These are phyloP conservation scores for Matsumyia berberina DNA, from an alignment of 2,888 invertebrate genomes.

Conservation along the genomic window DNA sequence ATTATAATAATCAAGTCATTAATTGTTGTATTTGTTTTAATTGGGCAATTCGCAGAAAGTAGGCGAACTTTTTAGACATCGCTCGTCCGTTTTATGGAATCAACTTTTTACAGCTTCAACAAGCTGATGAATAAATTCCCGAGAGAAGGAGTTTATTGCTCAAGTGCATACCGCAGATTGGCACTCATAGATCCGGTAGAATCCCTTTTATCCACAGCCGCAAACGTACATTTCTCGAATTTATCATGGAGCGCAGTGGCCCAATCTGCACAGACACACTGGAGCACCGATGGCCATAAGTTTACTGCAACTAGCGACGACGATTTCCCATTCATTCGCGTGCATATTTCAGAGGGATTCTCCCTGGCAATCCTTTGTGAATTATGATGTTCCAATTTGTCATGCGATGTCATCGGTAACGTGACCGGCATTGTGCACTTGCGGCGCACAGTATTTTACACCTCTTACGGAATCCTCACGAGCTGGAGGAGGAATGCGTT, in stretches of 20 bases:
- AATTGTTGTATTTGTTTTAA: conserved; percentile 44
- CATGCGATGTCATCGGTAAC: conserved; percentile 20
- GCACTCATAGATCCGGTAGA: neutral
- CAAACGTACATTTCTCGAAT: neutral
- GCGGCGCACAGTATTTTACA: conserved; percentile 11
- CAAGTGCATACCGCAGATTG: neutral
- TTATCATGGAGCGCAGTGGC: neutral
- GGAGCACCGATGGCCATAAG: neutral
- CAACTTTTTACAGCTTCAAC: neutral
- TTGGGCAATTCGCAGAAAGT: conserved; percentile 36
- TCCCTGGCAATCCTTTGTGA: conserved; percentile 21
- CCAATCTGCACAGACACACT: neutral
- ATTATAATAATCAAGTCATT: conserved; percentile 52
- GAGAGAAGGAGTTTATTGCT: neutral
- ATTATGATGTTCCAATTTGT: conserved; percentile 39
- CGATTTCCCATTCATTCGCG: neutral
- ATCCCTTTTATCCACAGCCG: too few species aligned
- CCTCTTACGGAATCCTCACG: too few species aligned
- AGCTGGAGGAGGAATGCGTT: neutral
- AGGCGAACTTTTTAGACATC: conserved; percentile 1
- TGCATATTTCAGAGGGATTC: conserved; percentile 25
- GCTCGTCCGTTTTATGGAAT: neutral
- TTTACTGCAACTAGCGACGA: neutral
- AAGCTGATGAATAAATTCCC: neutral
- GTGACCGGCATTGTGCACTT: conserved; percentile 3